Evolutionary conservation across 1,140 invertebrate genomes (phyloP).

Genomic region (Eumeta japonica): DNA sequence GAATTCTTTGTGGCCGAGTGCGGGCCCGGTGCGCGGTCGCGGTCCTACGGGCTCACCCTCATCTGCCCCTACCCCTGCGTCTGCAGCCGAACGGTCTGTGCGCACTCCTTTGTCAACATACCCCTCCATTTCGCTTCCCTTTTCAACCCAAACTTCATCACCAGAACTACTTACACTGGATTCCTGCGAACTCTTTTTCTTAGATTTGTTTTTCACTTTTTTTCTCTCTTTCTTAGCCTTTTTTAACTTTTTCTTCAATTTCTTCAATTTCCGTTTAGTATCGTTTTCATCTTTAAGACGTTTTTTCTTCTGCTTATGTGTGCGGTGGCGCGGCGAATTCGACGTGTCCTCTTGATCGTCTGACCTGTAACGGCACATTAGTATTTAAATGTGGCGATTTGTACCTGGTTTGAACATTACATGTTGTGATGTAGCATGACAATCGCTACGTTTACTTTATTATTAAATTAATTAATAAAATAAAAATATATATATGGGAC

Average conservation of each 20-base stretch:
- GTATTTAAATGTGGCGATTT: too few species aligned
- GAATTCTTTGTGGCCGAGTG: conserved; percentile 76
- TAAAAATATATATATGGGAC: too few species aligned
- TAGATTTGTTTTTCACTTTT: conserved; percentile 47
- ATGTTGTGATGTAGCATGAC: too few species aligned
- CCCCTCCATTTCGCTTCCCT: too few species aligned
- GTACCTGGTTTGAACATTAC: too few species aligned
- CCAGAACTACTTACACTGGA: conserved; percentile 34
- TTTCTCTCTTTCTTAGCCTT: conserved; percentile 63
- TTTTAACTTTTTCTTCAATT: conserved; percentile 61
- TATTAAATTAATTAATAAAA: too few species aligned
- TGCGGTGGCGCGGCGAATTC: conserved; percentile 38
- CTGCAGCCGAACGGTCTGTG: too few species aligned
- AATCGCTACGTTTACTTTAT: too few species aligned
- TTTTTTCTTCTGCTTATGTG: conserved; percentile 57
- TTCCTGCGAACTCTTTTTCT: conserved; percentile 30
- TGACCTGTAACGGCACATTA: too few species aligned
- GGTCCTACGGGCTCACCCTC: conserved; percentile 1
- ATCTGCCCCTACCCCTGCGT: too few species aligned
- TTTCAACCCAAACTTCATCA: conserved; percentile 71
- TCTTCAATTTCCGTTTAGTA: conserved; percentile 54
- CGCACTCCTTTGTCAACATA: too few species aligned
- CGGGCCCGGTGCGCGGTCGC: conserved; percentile 43
- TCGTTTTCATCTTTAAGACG: conserved; percentile 49
- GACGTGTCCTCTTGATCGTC: background rate